Conservation (phyloP, 2,888 invertebrate genomes). For the Nemotelus pantherinus region DNA sequence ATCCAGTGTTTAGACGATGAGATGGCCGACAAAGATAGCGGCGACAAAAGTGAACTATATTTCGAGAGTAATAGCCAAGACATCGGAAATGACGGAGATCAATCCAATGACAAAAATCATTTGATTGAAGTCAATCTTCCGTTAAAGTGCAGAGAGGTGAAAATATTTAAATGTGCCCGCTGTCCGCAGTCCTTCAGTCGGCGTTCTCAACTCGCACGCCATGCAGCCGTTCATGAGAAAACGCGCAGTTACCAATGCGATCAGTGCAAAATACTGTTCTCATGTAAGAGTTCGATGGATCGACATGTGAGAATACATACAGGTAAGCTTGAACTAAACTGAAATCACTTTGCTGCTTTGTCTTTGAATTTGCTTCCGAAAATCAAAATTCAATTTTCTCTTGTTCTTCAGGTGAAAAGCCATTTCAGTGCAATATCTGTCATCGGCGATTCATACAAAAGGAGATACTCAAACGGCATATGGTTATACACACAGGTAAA, state of each 20-base stretch:
- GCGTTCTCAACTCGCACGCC: conserved; percentile 70
- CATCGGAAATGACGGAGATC: conserved; percentile 4
- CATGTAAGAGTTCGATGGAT: conserved; percentile 73
- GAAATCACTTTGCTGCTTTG: background rate
- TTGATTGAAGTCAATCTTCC: conserved; percentile 18
- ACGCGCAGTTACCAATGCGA: conserved; percentile 68
- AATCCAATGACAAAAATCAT: conserved; percentile 21
- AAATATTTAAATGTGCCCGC: conserved; percentile 71
- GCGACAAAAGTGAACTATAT: background rate
- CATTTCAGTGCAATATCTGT: conserved; percentile 69
- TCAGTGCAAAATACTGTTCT: conserved; percentile 74
- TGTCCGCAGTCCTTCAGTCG: conserved; percentile 73
- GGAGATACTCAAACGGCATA: conserved; percentile 73
- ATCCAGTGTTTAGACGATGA: conserved; percentile 51
- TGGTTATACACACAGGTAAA: conserved; percentile 69
- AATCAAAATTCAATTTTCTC: conserved; percentile 46
- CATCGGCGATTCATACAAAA: conserved; percentile 77
- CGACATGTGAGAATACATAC: conserved; percentile 78
- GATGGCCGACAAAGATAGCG: background rate
- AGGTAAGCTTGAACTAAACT: conserved; percentile 61
- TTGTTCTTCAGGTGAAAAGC: conserved; percentile 58
- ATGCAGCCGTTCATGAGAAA: conserved; percentile 71
- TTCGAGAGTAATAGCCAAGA: conserved; percentile 8
- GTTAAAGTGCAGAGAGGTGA: conserved; percentile 60
- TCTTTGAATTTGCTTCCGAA: background rate